phyloP scores from a whole-genome alignment of 2,113 vertebrate species.

The Sinocyclocheilus anophthalmus region DNA sequence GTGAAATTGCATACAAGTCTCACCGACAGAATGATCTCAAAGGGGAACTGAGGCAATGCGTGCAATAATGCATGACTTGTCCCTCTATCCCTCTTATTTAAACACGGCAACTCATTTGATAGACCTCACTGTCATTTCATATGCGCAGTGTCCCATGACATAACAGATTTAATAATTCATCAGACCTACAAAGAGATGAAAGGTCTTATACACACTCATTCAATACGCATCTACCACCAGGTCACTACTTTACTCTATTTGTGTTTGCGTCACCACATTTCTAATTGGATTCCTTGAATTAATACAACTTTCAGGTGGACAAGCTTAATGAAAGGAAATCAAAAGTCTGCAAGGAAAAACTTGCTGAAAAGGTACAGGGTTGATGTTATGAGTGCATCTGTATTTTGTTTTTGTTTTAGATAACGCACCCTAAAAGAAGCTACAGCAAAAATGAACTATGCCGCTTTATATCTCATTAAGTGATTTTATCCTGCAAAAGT shows the following conservation, averaged over 20 bases:
- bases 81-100: not conserved
- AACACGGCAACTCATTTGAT: constrained; percentile 25
- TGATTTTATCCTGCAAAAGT: too few species aligned
- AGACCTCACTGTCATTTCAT: constrained; percentile 29
- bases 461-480: not conserved
- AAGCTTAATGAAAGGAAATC: not conserved
- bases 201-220: not conserved
- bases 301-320: not conserved
- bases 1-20: constrained; percentile 38
- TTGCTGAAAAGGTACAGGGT: not conserved
- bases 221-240: not conserved
- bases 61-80: not conserved
- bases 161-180: constrained; percentile 38
- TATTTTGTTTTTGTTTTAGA: not conserved
- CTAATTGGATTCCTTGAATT: not conserved
- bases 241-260: not conserved
- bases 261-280: not conserved
- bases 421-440: not conserved
- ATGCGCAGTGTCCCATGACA: constrained; percentile 24
- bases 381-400: not conserved
- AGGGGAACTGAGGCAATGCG: constrained; percentile 7
- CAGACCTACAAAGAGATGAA: constrained; percentile 1
- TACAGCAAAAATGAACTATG: not conserved
- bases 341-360: not conserved
- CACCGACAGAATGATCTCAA: constrained; percentile 23